Conservation (phyloP, 2,888 invertebrate species). For the Heliconius charithonia region DNA sequence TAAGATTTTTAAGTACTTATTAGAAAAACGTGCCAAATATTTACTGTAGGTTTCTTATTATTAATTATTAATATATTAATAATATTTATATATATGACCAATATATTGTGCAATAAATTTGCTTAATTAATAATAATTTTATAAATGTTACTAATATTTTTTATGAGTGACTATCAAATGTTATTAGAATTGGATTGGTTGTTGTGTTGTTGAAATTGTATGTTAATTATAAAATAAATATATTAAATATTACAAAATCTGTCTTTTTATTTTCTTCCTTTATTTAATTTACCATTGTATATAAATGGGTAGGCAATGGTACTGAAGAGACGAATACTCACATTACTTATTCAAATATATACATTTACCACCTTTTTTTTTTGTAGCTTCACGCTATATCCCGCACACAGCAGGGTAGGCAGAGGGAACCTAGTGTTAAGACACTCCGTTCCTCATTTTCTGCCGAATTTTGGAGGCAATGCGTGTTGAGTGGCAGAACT, state of each 20-base stretch:
- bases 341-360: no score
- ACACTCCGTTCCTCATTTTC: no score
- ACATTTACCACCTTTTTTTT: no score
- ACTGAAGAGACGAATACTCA: no score
- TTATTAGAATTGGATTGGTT: slow-evolving; percentile 34
- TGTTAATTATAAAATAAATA: slow-evolving; percentile 32
- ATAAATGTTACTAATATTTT: neutral
- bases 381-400: no score
- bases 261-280: slow-evolving; percentile 10
- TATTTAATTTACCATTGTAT: no score
- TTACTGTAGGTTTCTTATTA: slow-evolving; percentile 38
- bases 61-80: slow-evolving; percentile 6
- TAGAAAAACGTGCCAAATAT: slow-evolving; percentile 51
- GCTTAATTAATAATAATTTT: slow-evolving; percentile 2
- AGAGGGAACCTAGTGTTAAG: no score
- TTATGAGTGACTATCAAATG: slow-evolving; percentile 24
- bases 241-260: slow-evolving; percentile 27
- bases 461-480: no score
- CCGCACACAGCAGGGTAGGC: no score
- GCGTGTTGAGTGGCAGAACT: no score
- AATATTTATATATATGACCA: slow-evolving; percentile 30
- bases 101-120: slow-evolving; percentile 34
- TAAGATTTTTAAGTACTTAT: slow-evolving; percentile 35
- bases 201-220: slow-evolving; percentile 38
- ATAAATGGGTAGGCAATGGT: no score